Evolutionary conservation across 2,113 vertebrate genomes (phyloP).

Genomic region (Anoplopoma fimbria): DNA sequence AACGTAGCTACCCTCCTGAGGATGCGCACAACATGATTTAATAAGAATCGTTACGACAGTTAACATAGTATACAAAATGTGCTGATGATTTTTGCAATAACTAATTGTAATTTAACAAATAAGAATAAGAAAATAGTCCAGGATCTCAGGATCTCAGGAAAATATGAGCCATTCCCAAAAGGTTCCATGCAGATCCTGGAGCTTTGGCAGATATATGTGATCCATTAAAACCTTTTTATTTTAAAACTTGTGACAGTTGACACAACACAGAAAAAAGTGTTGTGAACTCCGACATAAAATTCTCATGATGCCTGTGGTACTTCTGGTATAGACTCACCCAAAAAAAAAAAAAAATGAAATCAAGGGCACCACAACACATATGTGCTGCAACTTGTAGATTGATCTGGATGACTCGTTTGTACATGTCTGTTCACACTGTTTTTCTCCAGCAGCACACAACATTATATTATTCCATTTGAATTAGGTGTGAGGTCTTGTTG

Average conservation of each 20-base stretch:
- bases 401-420: too few species aligned
- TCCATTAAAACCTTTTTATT: conserved; percentile 1
- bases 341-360: background rate
- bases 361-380: background rate
- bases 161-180: too few species aligned
- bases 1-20: background rate
- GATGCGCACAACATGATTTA: too few species aligned
- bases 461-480: too few species aligned
- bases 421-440: too few species aligned
- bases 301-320: background rate
- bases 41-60: too few species aligned
- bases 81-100: background rate
- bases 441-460: too few species aligned
- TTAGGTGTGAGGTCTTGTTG: too few species aligned
- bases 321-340: too few species aligned
- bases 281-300: background rate
- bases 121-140: background rate
- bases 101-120: background rate
- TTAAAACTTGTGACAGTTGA: conserved; percentile 1
- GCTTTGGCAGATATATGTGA: conserved; percentile 26
- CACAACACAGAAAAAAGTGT: conserved; percentile 2
- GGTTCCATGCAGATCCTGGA: conserved; percentile 3
- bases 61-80: background rate
- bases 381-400: too few species aligned
- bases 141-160: too few species aligned